Percentiles rank a stretch among this genome's conserved stretches.
phyloP scores from a whole-genome alignment of 64 coral and sea anemone genomes.

The Trachythela sp. region DNA sequence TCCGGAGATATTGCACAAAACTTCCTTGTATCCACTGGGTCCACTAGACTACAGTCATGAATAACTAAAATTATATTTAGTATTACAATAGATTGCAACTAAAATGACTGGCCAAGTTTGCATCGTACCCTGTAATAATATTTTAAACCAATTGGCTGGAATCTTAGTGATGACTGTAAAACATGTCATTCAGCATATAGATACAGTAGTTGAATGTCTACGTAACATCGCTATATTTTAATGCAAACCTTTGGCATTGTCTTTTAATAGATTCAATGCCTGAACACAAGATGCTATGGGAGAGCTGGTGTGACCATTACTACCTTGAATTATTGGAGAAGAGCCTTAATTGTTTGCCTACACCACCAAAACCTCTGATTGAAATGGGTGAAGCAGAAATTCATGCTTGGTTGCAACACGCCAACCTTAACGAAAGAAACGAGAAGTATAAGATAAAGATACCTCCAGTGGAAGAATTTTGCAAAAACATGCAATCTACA shows the following conservation, averaged over 20 bases:
- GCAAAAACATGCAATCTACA: neutral
- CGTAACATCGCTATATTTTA: neutral
- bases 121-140: no score
- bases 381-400: conserved; percentile 2
- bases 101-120: no score
- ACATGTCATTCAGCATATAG: no score
- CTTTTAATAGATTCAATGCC: conserved; percentile 16
- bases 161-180: no score
- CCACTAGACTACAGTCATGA: no score
- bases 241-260: neutral
- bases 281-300: neutral
- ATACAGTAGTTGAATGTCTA: neutral
- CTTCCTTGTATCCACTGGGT: no score
- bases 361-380: neutral
- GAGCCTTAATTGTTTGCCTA: neutral
- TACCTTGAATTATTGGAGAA: neutral
- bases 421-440: neutral
- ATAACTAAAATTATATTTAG: no score
- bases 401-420: neutral
- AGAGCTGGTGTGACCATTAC: neutral
- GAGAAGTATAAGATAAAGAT: neutral
- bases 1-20: no score
- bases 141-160: no score
- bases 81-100: neutral
- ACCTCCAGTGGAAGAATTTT: neutral